Conservation (phyloP, 2,888 invertebrate genomes). For the Aphodius granarius region DNA sequence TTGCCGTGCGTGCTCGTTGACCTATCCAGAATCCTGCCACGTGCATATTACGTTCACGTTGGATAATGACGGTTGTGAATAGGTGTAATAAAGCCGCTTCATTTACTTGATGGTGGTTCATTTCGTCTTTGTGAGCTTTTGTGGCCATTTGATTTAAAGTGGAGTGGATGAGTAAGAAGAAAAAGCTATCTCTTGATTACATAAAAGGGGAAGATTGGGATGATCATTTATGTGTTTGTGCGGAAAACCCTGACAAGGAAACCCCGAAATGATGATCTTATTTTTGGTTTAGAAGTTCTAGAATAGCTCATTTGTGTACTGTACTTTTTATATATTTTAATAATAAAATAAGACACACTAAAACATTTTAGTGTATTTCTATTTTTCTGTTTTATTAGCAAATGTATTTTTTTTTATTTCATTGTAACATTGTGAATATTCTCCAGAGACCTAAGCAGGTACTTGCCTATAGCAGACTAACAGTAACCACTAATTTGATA, state of each 20-base stretch:
- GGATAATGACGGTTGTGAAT: neutral
- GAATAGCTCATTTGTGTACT: no score
- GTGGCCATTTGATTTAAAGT: neutral
- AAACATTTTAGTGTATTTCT: no score
- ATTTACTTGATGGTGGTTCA: neutral
- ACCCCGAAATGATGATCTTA: no score
- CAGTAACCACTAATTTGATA: no score
- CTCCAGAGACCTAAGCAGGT: no score
- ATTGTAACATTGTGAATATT: no score
- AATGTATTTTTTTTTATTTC: no score
- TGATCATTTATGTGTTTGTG: neutral
- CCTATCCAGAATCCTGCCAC: neutral
- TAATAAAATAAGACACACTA: no score
- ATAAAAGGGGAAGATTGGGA: neutral
- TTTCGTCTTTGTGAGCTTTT: neutral
- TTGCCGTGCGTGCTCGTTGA: constrained; percentile 7
- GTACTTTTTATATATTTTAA: no score
- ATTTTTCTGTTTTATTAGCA: no score
- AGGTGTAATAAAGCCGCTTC: neutral
- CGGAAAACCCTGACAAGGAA: neutral
- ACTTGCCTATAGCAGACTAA: no score
- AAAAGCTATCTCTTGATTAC: neutral
- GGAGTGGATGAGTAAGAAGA: neutral
- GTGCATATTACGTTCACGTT: neutral
- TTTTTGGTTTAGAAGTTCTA: no score